These are phyloP conservation scores for Ptychoptera albimana DNA, from an alignment of 2,888 invertebrate genomes.

Conservation along the genomic window DNA sequence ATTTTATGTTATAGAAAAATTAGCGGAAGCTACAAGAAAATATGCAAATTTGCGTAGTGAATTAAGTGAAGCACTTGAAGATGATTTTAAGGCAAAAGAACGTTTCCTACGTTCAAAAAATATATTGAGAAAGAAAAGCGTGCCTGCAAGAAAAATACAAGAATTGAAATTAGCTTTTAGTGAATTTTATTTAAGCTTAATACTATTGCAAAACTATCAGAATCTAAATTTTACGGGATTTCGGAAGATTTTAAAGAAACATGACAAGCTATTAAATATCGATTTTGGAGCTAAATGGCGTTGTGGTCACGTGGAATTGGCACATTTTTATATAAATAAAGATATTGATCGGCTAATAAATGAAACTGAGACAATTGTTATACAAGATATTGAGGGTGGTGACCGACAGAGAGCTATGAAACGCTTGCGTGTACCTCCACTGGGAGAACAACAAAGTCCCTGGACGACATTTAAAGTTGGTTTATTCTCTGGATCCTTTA, in stretches of 20 bases:
- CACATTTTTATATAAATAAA: slow-evolving; percentile 70
- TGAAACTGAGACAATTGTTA: slow-evolving; percentile 58
- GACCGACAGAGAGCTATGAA: slow-evolving; percentile 80
- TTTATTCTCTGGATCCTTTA: slow-evolving; percentile 66
- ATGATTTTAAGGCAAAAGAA: slow-evolving; percentile 27
- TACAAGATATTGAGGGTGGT: slow-evolving; percentile 56
- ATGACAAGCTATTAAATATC: slow-evolving; percentile 61
- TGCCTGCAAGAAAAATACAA: slow-evolving; percentile 53
- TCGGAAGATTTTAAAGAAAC: slow-evolving; percentile 79
- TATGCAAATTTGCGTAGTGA: slow-evolving; percentile 59
- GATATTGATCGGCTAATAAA: slow-evolving; percentile 71
- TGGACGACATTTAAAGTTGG: slow-evolving; percentile 77
- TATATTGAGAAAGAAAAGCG: slow-evolving; percentile 28
- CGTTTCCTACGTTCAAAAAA: slow-evolving; percentile 27
- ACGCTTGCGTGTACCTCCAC: slow-evolving; percentile 64
- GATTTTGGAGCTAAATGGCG: slow-evolving; percentile 65
- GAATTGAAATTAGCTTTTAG: slow-evolving; percentile 78
- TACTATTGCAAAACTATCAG: slow-evolving; percentile 76
- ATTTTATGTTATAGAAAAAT: slow-evolving; percentile 41
- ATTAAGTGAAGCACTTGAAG: slow-evolving; percentile 36
- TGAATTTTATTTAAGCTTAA: slow-evolving; percentile 76
- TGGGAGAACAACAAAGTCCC: slow-evolving; percentile 68
- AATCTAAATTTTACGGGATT: slow-evolving; percentile 80
- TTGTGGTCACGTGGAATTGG: slow-evolving; percentile 60
- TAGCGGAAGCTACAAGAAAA: slow-evolving; percentile 74